A percentile compares a stretch with the other conserved stretches of the same genome.
Conservation (phyloP, 2,113 vertebrate genomes). For the Tychaedon coryphoeus region DNA sequence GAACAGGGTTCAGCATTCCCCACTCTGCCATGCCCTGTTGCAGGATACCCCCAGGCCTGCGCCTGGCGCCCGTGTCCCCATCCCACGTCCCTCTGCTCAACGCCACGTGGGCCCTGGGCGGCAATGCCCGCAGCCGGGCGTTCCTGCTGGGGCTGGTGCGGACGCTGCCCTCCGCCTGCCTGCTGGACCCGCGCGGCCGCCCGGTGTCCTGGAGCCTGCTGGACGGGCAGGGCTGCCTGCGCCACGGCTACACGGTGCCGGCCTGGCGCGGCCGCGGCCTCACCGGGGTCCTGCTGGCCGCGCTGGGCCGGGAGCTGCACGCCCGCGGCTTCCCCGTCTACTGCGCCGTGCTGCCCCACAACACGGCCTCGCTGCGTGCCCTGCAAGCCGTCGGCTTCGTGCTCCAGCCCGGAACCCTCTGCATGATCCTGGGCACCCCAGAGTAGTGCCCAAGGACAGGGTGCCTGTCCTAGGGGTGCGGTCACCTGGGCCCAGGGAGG, state of each 20-base stretch:
- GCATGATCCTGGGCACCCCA: not conserved
- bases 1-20: not conserved
- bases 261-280: not conserved
- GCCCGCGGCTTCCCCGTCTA: not conserved
- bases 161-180: not conserved
- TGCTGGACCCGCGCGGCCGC: not conserved
- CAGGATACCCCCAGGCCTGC: not conserved
- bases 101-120: not conserved
- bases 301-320: not conserved
- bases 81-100: not conserved
- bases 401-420: not conserved
- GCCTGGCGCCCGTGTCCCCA: not conserved
- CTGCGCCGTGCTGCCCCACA: not conserved
- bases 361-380: not conserved
- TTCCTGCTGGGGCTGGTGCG: not conserved
- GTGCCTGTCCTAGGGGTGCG: no score
- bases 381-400: not conserved
- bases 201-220: not conserved
- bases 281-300: rapidly evolving
- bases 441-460: not conserved
- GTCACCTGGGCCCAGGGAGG: rapidly evolving
- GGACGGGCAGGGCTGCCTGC: not conserved
- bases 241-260: not conserved
- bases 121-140: not conserved
- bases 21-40: rapidly evolving